Conservation (phyloP, 2,888 invertebrate species). For the Acanthosepion lycidas region DNA sequence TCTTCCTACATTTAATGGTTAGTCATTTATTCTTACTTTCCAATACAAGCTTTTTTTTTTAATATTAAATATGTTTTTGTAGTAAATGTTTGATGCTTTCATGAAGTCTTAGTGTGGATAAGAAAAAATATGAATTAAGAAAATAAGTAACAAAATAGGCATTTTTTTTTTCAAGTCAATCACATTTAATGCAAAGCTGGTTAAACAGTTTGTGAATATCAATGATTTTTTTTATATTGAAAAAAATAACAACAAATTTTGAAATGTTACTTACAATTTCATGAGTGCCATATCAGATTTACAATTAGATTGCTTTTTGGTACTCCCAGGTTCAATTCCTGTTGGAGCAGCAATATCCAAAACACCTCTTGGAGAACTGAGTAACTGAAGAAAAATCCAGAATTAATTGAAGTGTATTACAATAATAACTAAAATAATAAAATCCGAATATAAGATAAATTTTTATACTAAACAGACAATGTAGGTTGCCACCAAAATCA, state of each 20-base stretch:
- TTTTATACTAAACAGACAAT: too few relatives aligned
- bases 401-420: too few relatives aligned
- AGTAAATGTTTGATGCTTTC: not conserved
- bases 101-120: not conserved
- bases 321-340: slow-evolving; percentile 64
- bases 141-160: not conserved
- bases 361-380: slow-evolving; percentile 85
- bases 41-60: too few relatives aligned
- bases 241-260: not conserved
- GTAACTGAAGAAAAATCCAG: slow-evolving; percentile 75
- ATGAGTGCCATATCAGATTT: slow-evolving; percentile 69
- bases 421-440: not conserved
- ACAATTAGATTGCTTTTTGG: slow-evolving; percentile 48
- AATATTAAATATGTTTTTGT: too few relatives aligned
- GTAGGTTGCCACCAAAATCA: too few relatives aligned
- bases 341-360: slow-evolving; percentile 82
- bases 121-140: not conserved
- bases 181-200: not conserved
- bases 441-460: not conserved
- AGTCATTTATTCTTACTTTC: too few relatives aligned
- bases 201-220: not conserved
- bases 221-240: not conserved
- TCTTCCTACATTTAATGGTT: too few relatives aligned
- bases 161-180: not conserved
- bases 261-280: slow-evolving; percentile 69